Percentiles rank a stretch among this genome's conserved stretches.
Conservation (phyloP, 2,888 invertebrate species). For the Parasteatoda lunata region DNA sequence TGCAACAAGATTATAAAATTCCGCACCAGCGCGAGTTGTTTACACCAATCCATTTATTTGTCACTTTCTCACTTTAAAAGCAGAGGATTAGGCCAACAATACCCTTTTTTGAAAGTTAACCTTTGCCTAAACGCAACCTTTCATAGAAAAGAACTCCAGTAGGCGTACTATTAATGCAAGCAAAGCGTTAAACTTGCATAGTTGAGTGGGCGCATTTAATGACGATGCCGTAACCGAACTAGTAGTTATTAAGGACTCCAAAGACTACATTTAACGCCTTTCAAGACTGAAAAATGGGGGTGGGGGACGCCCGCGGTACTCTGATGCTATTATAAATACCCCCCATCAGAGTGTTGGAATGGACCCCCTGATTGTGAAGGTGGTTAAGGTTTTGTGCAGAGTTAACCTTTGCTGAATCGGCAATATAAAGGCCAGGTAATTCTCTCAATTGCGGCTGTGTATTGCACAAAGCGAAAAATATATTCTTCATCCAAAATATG, state of each 20-base stretch:
- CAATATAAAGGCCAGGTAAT: conserved; percentile 39
- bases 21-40: conserved; percentile 22
- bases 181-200: conserved; percentile 8
- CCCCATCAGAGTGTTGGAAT: conserved; percentile 36
- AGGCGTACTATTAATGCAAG: background rate
- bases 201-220: conserved; percentile 51
- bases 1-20: background rate
- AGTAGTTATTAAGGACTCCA: conserved; percentile 46
- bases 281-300: conserved; percentile 23
- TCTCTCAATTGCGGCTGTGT: conserved; percentile 12
- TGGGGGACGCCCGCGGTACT: conserved; percentile 11
- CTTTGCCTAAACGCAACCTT: background rate
- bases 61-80: conserved; percentile 36
- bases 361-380: conserved; percentile 60
- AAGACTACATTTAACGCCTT: conserved; percentile 63
- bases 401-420: conserved; percentile 43
- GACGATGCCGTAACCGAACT: conserved; percentile 54
- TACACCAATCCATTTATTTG: conserved; percentile 47
- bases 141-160: background rate
- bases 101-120: conserved; percentile 6
- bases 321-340: conserved; percentile 7
- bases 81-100: conserved; percentile 21
- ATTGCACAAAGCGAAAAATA: conserved; percentile 26
- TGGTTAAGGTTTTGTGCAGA: conserved; percentile 48
- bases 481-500: conserved; percentile 57